Evolutionary conservation across 2,888 invertebrate genomes (phyloP).

Genomic region (Creontiades dilutus): DNA sequence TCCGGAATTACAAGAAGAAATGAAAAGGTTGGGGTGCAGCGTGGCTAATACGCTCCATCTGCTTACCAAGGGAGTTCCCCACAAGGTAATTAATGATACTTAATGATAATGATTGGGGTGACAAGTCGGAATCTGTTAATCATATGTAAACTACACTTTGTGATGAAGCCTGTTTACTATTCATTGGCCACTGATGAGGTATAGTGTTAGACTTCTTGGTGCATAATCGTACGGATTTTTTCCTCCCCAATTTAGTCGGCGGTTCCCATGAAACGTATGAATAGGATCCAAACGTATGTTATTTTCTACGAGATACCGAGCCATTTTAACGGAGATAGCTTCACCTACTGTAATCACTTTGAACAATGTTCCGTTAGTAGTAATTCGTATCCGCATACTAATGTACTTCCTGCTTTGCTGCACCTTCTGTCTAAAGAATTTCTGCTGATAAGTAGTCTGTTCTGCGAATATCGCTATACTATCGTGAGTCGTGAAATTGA

Average conservation of each 20-base stretch:
- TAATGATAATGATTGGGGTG: slow-evolving; percentile 67
- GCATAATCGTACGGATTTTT: slow-evolving; percentile 8
- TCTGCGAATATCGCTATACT: too few relatives aligned
- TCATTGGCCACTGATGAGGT: slow-evolving; percentile 55
- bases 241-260: not conserved
- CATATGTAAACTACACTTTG: slow-evolving; percentile 68
- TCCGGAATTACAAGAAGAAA: slow-evolving; percentile 22
- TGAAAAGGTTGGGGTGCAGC: slow-evolving; percentile 35
- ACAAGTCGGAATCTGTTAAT: slow-evolving; percentile 62
- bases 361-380: too few relatives aligned
- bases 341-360: too few relatives aligned
- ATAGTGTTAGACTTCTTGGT: slow-evolving; percentile 1
- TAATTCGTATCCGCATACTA: too few relatives aligned
- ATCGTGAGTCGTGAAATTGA: too few relatives aligned
- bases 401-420: too few relatives aligned
- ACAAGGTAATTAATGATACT: slow-evolving; percentile 64
- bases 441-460: too few relatives aligned
- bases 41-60: slow-evolving; percentile 52
- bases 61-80: not conserved
- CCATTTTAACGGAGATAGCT: too few relatives aligned
- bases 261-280: not conserved
- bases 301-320: too few relatives aligned
- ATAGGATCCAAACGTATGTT: too few relatives aligned
- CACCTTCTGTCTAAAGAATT: too few relatives aligned
- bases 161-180: slow-evolving; percentile 53